Percentiles rank a stretch among this genome's conserved stretches.
phyloP scores from a whole-genome alignment of 2,888 invertebrate genomes.

The Polyommatus icarus region DNA sequence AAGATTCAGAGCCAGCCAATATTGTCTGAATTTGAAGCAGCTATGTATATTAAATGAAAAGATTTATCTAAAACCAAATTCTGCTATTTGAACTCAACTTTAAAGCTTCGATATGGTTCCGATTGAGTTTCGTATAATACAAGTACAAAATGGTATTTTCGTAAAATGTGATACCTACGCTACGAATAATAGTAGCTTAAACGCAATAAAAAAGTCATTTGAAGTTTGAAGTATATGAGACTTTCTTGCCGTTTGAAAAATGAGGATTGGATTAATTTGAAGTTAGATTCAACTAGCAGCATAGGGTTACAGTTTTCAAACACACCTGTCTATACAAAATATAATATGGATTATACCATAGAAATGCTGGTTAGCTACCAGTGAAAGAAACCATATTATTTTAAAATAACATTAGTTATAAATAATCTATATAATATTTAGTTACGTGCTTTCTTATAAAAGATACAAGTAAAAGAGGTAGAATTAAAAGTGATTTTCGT shows the following conservation, averaged over 20 bases:
- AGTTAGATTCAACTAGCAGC: not conserved
- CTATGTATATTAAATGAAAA: not conserved
- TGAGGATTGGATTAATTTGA: not conserved
- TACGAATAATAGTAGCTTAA: no score
- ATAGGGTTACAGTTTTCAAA: not conserved
- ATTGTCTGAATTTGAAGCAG: not conserved
- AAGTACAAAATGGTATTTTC: no score
- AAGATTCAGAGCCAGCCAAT: not conserved
- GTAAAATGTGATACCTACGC: no score
- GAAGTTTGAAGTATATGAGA: no score
- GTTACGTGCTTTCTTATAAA: not conserved
- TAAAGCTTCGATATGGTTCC: not conserved
- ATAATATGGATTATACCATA: not conserved
- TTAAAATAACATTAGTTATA: not conserved
- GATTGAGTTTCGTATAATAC: no score
- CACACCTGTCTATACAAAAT: not conserved
- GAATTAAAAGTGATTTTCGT: conserved; percentile 53
- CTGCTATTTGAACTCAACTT: not conserved
- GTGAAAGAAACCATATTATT: not conserved
- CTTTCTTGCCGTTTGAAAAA: not conserved
- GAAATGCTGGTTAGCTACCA: not conserved
- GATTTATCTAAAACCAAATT: no score
- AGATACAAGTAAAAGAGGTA: conserved; percentile 22
- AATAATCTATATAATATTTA: not conserved
- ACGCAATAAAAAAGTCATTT: no score